These are phyloP conservation scores for Varroa destructor DNA, from an alignment of 1,140 invertebrate species.

Conservation along the genomic window DNA sequence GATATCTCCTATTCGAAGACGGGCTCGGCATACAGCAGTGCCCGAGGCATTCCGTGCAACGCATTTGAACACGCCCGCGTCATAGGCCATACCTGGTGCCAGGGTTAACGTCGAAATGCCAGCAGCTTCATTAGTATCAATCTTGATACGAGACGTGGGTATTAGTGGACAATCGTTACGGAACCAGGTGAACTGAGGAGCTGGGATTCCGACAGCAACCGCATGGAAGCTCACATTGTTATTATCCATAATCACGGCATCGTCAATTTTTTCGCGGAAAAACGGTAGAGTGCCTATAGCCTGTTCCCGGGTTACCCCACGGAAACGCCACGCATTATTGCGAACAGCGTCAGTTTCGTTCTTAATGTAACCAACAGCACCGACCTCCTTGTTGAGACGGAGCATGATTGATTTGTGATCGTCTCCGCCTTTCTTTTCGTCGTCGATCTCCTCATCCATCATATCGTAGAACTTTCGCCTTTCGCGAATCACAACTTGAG, in stretches of 20 bases:
- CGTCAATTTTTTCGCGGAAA: conserved; percentile 46
- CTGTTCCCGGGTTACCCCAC: conserved; percentile 31
- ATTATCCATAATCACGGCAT: conserved; percentile 60
- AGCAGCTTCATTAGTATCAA: conserved; percentile 50
- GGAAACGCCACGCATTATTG: conserved; percentile 35
- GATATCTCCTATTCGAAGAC: conserved; percentile 45
- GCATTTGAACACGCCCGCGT: conserved; percentile 81
- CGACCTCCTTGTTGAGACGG: conserved; percentile 63
- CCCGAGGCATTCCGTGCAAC: conserved; percentile 69
- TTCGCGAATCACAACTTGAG: conserved; percentile 68
- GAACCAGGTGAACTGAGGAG: conserved; percentile 86
- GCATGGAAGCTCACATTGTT: conserved; percentile 49
- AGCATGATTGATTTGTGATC: conserved; percentile 43
- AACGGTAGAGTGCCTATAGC: conserved; percentile 39
- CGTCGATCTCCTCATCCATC: conserved; percentile 90
- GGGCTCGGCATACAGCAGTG: conserved; percentile 43
- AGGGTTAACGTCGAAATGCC: conserved; percentile 6
- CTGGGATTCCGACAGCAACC: conserved; percentile 72
- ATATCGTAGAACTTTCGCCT: conserved; percentile 77
- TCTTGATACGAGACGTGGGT: conserved; percentile 61
- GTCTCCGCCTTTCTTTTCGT: conserved; percentile 64
- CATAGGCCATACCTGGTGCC: conserved; percentile 39
- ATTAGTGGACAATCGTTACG: conserved; percentile 71
- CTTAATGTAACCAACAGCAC: conserved; percentile 37
- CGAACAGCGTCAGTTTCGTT: conserved; percentile 35